Conservation (phyloP, 2,888 invertebrate genomes). For the Actias luna region DNA sequence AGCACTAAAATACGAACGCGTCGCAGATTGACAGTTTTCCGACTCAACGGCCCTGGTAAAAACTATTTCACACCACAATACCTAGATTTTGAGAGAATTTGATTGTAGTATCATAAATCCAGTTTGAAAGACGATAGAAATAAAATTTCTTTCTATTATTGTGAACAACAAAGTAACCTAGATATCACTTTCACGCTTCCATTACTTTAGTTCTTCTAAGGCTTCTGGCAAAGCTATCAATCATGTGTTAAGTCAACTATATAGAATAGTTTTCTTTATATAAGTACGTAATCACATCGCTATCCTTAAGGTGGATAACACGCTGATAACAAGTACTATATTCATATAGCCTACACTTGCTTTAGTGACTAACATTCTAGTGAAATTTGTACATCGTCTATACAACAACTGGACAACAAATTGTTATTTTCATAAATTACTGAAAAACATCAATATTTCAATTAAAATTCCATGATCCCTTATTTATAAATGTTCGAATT, state of each 20-base stretch:
- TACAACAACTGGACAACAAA: too few relatives aligned
- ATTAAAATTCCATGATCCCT: too few relatives aligned
- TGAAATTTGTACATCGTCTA: too few relatives aligned
- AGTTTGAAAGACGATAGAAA: conserved; percentile 6
- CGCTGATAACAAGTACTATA: too few relatives aligned
- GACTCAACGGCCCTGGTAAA: conserved; percentile 13
- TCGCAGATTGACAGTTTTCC: conserved; percentile 18
- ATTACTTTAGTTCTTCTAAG: background rate
- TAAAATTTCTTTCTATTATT: conserved; percentile 8
- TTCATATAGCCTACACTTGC: too few relatives aligned
- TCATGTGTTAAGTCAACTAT: background rate
- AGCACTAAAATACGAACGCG: conserved; percentile 16
- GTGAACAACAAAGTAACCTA: background rate
- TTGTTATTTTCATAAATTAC: too few relatives aligned
- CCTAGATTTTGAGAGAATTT: conserved; percentile 6
- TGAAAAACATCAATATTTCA: too few relatives aligned
- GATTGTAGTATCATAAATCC: conserved; percentile 8
- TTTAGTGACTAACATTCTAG: too few relatives aligned
- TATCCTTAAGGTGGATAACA: too few relatives aligned
- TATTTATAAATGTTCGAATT: too few relatives aligned
- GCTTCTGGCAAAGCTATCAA: background rate
- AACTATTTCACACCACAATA: conserved; percentile 19
- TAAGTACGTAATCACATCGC: too few relatives aligned
- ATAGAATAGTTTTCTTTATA: background rate
- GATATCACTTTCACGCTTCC: background rate